phyloP scores from a whole-genome alignment of 2,797 vertebrate species.

The Falco peregrinus region DNA sequence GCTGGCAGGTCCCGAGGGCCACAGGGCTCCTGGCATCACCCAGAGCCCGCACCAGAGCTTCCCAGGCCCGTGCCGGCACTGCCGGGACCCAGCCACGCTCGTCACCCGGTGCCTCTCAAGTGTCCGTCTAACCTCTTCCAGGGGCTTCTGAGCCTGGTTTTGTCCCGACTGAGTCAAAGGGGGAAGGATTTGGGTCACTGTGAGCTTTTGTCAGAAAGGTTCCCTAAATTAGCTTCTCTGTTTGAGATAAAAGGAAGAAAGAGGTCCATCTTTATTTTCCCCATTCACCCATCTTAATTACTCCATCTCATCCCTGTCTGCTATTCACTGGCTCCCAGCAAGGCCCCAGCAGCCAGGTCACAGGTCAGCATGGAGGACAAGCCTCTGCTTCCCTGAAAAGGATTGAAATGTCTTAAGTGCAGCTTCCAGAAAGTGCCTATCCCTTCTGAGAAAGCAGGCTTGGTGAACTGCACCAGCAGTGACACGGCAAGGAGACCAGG shows the following conservation, averaged over 20 bases:
- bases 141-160: neutral
- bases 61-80: neutral
- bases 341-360: constrained; percentile 23
- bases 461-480: neutral
- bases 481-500: neutral
- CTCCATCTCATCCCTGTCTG: constrained; percentile 20
- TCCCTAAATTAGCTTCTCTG: constrained; percentile 39
- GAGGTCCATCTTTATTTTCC: constrained; percentile 22
- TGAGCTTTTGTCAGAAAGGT: constrained; percentile 7
- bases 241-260: constrained; percentile 18
- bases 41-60: neutral
- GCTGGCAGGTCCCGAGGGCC: neutral
- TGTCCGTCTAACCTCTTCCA: neutral
- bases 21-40: neutral
- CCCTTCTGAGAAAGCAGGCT: neutral
- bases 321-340: constrained; percentile 42
- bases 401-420: neutral
- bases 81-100: neutral
- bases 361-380: neutral
- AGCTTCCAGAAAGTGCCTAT: neutral
- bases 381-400: neutral
- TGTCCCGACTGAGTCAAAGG: neutral
- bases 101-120: rapidly evolving
- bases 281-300: neutral
- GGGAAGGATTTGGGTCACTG: constrained; percentile 8